Conservation (phyloP, 1,140 invertebrate species). For the Heliconius hermathena region DNA sequence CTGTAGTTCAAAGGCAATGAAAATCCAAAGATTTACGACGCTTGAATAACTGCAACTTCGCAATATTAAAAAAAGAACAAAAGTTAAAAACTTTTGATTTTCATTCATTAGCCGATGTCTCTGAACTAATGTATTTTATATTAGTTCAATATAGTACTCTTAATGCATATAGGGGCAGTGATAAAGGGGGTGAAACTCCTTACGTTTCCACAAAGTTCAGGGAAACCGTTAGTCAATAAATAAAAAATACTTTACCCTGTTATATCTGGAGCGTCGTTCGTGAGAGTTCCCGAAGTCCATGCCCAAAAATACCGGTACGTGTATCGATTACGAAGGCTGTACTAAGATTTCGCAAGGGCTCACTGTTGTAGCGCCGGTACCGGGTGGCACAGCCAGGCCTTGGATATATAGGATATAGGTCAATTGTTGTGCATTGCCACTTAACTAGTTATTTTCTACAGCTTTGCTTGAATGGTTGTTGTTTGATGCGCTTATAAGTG, state of each 20-base stretch:
- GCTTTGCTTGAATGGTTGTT: not conserved
- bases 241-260: constrained; percentile 54
- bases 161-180: no score
- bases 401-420: constrained; percentile 54
- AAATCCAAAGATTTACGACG: no score
- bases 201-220: no score
- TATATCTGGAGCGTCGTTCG: constrained; percentile 68
- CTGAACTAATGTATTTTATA: no score
- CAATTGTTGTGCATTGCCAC: constrained; percentile 43
- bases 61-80: no score
- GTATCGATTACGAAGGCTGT: constrained; percentile 54
- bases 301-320: constrained; percentile 34
- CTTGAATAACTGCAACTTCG: no score
- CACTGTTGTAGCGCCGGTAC: constrained; percentile 38
- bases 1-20: no score
- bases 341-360: constrained; percentile 51
- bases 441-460: not conserved
- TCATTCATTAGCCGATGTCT: no score
- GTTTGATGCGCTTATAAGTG: no score
- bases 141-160: no score
- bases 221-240: not conserved
- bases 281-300: constrained; percentile 69
- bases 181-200: no score
- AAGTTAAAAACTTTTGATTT: no score
- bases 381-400: constrained; percentile 51